These are phyloP conservation scores for Oligia fasciuncula DNA, from an alignment of 2,888 invertebrate genomes.

Conservation along the genomic window DNA sequence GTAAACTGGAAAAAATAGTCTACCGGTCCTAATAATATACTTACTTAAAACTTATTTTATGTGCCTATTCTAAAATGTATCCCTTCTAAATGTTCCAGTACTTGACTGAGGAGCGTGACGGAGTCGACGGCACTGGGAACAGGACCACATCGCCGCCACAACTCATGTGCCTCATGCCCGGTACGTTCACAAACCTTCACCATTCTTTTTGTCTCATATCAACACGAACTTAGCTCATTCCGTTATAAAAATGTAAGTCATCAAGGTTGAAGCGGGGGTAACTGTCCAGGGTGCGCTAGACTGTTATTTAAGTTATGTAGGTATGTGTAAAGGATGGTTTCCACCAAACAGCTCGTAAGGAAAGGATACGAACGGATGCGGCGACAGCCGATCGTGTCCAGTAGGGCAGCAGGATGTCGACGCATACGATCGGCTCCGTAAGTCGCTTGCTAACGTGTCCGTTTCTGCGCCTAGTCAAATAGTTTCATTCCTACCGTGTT, in stretches of 20 bases:
- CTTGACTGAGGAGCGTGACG: slow-evolving; percentile 88
- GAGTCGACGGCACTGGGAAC: slow-evolving; percentile 88
- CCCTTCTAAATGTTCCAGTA: slow-evolving; percentile 77
- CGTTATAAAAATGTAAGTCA: background rate
- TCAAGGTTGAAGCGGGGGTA: background rate
- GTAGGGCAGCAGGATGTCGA: too few species aligned
- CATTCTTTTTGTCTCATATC: background rate
- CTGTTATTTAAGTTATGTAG: background rate
- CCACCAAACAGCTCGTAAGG: too few species aligned
- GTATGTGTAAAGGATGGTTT: too few species aligned
- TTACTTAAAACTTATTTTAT: background rate
- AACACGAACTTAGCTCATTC: background rate
- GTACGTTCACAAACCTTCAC: slow-evolving; percentile 67
- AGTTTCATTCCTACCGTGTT: too few species aligned
- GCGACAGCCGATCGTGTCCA: too few species aligned
- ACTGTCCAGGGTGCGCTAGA: background rate
- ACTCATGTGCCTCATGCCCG: slow-evolving; percentile 91
- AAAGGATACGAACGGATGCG: too few species aligned
- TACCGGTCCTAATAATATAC: background rate
- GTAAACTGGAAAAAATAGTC: background rate
- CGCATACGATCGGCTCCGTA: too few species aligned
- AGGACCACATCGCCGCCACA: slow-evolving; percentile 87
- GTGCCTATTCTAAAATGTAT: background rate
- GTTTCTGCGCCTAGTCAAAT: too few species aligned
- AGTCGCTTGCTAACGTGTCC: too few species aligned